These are phyloP conservation scores for Magallana gigas DNA, from an alignment of 1,140 invertebrate species.

Conservation along the genomic window DNA sequence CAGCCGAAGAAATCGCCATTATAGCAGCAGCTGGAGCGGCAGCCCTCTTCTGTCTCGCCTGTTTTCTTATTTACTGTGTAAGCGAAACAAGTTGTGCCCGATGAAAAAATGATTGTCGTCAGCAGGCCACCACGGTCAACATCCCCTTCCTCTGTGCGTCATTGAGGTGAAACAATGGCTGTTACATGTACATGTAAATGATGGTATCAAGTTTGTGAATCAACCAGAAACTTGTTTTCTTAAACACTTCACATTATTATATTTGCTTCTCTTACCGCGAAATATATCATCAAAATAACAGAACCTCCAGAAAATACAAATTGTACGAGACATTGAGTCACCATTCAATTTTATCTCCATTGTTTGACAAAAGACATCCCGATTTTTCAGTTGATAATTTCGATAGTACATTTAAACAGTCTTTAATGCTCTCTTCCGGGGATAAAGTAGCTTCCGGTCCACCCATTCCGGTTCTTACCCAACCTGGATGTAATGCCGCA, in stretches of 20 bases:
- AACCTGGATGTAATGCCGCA: constrained; percentile 90
- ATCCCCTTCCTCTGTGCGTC: no score
- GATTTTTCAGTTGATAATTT: constrained; percentile 34
- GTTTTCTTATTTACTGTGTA: not conserved
- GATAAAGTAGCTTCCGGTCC: constrained; percentile 83
- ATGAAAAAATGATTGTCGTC: no score
- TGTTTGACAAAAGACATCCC: constrained; percentile 44
- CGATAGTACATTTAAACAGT: constrained; percentile 47
- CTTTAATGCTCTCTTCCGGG: constrained; percentile 46
- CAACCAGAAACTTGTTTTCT: no score
- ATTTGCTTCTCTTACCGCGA: no score
- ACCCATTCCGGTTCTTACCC: constrained; percentile 94
- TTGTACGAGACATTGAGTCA: not conserved
- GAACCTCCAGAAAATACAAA: no score
- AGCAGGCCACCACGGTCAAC: no score
- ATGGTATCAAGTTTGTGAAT: no score
- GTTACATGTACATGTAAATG: no score
- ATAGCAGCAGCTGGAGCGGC: not conserved
- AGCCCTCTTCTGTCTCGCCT: not conserved
- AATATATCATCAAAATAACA: no score
- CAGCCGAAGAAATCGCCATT: not conserved
- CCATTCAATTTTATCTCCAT: constrained; percentile 45
- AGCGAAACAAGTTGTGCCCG: not conserved
- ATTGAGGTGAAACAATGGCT: no score
- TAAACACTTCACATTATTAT: no score